Base-by-base conservation (phyloP, 2,113 vertebrate genomes). In the Elaphurus davidianus region DNA sequence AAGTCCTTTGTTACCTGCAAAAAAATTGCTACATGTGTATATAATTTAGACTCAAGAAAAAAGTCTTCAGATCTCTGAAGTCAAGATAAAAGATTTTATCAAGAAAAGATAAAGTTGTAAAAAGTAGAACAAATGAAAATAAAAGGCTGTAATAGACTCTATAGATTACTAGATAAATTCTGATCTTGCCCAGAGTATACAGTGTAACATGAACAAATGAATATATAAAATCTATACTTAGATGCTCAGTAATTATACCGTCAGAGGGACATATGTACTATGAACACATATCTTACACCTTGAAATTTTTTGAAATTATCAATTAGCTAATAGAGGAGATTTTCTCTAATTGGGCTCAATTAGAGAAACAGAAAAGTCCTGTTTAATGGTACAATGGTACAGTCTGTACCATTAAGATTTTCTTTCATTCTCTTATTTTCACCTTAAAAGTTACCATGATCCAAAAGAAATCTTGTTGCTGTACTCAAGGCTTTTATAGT, bases 361-460 rank as follows among this genome's bases (percentile, higher is more conserved):
- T 50, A 50, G 47, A 50, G 47, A 50, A 50, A 50, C 47, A 50
- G 47, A 50, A 50, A 67, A 74, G 43, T 62, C 95, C 88, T 90
- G 54, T 97, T 88, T 45, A 45, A 45, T 7, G 43, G 43, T 45
- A 45, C 7, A 45, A 45, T 45, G 43, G 94, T 90, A 96, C 78
- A 96, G 16, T 94, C 57, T 92, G 96, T 97, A 93, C 94, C 57
- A 55, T 84, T 94, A 60, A 96, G 50, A 15, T 96, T 95, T 96
- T 94, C 78, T 87, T 93, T 98, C 93, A 52, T 93, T 94, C 62
- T 96, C n/a, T 93, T 87, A 81, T 96, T 98, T 93, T 98, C 52
- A 1, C 0, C 27, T 87, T 60, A 94, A 64, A 97, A 89, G 60
- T 97, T 96, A 98, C 28, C 6, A 1, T 25, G 88, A 90, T 98